phyloP scores from a whole-genome alignment of 2,888 invertebrate genomes.

The Ditylenchus weischeri region DNA sequence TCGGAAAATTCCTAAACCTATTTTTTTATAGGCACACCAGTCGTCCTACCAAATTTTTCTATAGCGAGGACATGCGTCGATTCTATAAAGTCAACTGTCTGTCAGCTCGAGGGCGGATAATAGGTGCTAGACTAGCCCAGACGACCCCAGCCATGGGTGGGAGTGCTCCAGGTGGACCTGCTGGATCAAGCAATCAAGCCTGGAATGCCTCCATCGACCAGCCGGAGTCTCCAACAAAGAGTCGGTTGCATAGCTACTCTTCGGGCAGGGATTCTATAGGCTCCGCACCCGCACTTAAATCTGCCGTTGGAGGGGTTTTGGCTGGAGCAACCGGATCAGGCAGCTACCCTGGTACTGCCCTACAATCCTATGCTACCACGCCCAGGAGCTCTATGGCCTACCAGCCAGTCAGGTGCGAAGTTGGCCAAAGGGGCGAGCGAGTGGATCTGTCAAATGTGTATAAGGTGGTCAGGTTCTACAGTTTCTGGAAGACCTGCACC shows the following conservation, averaged over 20 bases:
- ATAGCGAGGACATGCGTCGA: constrained; percentile 45
- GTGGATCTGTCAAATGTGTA: constrained; percentile 53
- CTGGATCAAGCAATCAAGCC: constrained; percentile 13
- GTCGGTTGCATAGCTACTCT: background rate
- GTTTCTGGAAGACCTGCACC: constrained; percentile 59
- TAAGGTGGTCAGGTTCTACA: constrained; percentile 58
- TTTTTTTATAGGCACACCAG: constrained; percentile 44
- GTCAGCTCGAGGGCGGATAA: constrained; percentile 50
- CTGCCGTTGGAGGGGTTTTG: background rate
- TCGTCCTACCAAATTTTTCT: constrained; percentile 57
- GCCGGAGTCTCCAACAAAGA: background rate
- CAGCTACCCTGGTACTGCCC: constrained; percentile 28
- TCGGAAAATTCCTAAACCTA: too few species aligned
- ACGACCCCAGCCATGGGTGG: constrained; percentile 32
- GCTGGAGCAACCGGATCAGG: constrained; percentile 4
- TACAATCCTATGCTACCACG: constrained; percentile 26
- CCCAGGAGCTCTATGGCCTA: constrained; percentile 28
- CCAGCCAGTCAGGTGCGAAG: constrained; percentile 18
- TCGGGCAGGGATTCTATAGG: constrained; percentile 12
- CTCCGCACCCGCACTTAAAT: constrained; percentile 7
- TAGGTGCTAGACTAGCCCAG: constrained; percentile 42
- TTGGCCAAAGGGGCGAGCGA: constrained; percentile 34
- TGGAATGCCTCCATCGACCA: constrained; percentile 1
- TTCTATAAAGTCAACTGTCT: constrained; percentile 58
- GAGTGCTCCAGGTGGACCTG: constrained; percentile 10